Base-by-base conservation (phyloP, 37 sponge, comb jelly and placozoan genomes). In the Chondrilla cf. caribensis region DNA sequence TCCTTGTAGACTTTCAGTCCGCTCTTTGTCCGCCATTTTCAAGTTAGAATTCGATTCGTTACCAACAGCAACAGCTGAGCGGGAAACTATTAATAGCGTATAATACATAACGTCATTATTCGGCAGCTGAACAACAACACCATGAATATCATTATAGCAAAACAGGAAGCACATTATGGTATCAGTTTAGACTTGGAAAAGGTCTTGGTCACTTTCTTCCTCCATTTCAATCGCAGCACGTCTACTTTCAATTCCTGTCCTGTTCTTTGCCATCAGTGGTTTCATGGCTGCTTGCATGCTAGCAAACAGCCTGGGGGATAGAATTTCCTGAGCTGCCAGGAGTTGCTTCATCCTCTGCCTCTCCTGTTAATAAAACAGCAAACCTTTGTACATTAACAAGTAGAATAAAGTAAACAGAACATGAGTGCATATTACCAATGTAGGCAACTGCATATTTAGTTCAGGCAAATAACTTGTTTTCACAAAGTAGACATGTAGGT, bases 321-420 rank as follows among this genome's bases (percentile, higher is more conserved):
- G 84, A 5, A 93, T 38, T 72, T 96, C 97, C 73, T 96, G 94
- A 15, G 78, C 87, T 58, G 94, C 97, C 51, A 96, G 84, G 58
- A 96, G 86, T 80, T 93, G 97, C 38, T 96, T 96, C 67, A 92
- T 77, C 28, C 97, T 54, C 47, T 93, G 93, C 2, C 97, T 65
- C 82, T 96, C 96, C 91, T 93, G 38, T 8, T 32, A 17, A 55
- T 19, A 11, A 55, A 55, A 77, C 14, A 40, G 40, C 25, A 77
- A 32, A 58, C 40, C 11, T 19, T 17, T 55, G 57, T 11, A 17
- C 17, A 55, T 11, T 55, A 17, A 55, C 17, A 55, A 19, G 17
- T 17, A 55, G 57, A 19, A 55, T 19, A 55, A 11, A 19, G 17
- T 55, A 11, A 19, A 19, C 17, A 17, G 57, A 55, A 55, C n/a